Evolutionary conservation across 1,140 invertebrate species (phyloP).

Genomic region (Aphelenchoides besseyi): DNA sequence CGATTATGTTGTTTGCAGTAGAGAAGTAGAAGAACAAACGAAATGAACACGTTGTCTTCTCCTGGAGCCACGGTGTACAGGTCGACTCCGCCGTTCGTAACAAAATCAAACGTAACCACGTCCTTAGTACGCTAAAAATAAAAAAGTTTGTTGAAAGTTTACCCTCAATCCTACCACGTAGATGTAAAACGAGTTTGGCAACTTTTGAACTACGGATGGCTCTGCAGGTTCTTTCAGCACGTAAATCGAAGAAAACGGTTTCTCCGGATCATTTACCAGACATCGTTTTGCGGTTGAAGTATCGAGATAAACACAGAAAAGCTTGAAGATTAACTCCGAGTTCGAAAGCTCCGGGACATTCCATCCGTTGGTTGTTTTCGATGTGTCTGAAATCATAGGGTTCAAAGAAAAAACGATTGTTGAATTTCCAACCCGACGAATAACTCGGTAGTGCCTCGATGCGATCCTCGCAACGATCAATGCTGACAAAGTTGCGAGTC

Average conservation of each 20-base stretch:
- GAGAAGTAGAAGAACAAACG: slow-evolving; percentile 1
- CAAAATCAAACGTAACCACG: slow-evolving; percentile 5
- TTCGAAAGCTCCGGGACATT: neutral
- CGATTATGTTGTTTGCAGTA: neutral
- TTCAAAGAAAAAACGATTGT: neutral
- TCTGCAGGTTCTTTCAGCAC: neutral
- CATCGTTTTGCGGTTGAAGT: neutral
- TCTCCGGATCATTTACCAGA: neutral
- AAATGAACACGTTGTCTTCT: neutral
- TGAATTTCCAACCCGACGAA: no score
- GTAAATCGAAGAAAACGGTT: slow-evolving; percentile 21
- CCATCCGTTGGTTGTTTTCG: neutral
- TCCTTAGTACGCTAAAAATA: neutral
- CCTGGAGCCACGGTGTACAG: neutral
- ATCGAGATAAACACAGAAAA: slow-evolving; percentile 24
- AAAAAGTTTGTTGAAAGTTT: neutral
- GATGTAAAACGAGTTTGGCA: slow-evolving; percentile 21
- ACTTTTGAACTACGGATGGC: neutral
- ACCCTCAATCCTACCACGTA: slow-evolving; percentile 11
- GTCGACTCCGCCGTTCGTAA: slow-evolving; percentile 1
- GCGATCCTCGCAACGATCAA: neutral
- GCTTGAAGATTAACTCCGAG: slow-evolving; percentile 22
- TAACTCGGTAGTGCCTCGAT: neutral
- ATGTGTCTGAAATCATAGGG: neutral
- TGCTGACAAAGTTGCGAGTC: slow-evolving; percentile 16